A percentile compares a stretch with the other conserved stretches of the same genome.
These are phyloP conservation scores for Morone saxatilis DNA, from an alignment of 2,113 vertebrate species.

Conservation along the genomic window DNA sequence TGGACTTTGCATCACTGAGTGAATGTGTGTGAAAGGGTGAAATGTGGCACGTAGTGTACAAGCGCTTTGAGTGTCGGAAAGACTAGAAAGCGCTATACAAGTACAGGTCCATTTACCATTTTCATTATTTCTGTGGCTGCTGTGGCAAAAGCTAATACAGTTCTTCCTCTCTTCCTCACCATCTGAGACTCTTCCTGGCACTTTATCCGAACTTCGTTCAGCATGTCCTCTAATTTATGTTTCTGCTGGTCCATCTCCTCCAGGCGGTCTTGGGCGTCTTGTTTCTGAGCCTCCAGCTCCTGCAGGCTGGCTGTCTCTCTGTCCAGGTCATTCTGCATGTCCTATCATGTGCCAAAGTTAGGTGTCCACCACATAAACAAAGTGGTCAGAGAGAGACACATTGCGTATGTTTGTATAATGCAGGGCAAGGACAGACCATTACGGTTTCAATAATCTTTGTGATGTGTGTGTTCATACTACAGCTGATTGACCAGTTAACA, in stretches of 20 bases:
- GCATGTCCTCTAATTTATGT: slow-evolving; percentile 95
- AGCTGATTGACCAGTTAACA: background rate
- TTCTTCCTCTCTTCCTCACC: slow-evolving; percentile 84
- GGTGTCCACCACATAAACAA: background rate
- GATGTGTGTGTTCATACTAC: background rate
- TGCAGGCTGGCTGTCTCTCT: slow-evolving; percentile 92
- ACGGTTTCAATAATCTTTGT: no score
- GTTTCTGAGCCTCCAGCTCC: slow-evolving; percentile 96
- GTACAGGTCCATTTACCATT: no score
- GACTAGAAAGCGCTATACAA: no score
- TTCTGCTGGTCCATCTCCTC: slow-evolving; percentile 99
- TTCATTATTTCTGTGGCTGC: background rate
- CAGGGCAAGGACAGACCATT: no score
- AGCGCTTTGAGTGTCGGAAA: no score
- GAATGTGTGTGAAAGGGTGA: no score
- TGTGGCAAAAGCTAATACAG: no score
- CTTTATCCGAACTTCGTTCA: slow-evolving; percentile 92
- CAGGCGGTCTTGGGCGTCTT: slow-evolving; percentile 94
- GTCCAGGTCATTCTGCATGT: slow-evolving; percentile 95
- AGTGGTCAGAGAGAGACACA: background rate
- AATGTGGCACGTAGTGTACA: no score
- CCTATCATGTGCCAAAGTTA: slow-evolving; percentile 77
- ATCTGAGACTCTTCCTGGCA: slow-evolving; percentile 97
- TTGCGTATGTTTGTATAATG: no score
- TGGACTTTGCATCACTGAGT: no score